Conservation (phyloP, 2,797 vertebrate genomes). For the Clarias pachynema region DNA sequence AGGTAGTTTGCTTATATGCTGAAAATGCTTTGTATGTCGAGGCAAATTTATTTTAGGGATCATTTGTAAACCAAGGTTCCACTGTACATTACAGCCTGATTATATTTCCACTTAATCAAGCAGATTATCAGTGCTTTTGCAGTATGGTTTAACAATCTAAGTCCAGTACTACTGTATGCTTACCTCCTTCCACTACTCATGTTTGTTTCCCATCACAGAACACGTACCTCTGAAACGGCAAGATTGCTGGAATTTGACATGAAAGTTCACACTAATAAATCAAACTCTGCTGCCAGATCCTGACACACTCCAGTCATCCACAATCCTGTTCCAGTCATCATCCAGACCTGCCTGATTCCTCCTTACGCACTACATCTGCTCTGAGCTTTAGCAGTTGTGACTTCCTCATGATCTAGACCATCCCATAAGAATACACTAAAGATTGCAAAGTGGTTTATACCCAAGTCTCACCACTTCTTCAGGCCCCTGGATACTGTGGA, state of each 20-base stretch:
- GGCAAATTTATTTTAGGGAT: too few relatives aligned
- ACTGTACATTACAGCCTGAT: not conserved
- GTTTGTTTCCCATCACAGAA: not conserved
- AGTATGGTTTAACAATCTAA: not conserved
- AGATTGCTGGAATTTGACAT: not conserved
- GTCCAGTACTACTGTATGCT: not conserved
- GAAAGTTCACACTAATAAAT: not conserved
- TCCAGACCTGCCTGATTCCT: constrained; percentile 3
- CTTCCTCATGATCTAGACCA: not conserved
- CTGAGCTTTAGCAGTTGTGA: not conserved
- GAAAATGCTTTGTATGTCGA: too few relatives aligned
- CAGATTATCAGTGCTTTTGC: not conserved
- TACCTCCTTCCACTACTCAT: not conserved
- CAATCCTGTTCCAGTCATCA: not conserved
- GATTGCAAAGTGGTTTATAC: not conserved
- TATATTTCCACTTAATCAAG: too few relatives aligned
- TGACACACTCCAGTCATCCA: not conserved
- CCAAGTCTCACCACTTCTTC: not conserved
- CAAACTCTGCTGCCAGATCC: not conserved
- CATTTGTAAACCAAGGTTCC: too few relatives aligned
- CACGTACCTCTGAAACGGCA: not conserved
- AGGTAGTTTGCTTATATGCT: too few relatives aligned
- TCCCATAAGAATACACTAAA: not conserved
- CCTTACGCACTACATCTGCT: not conserved
- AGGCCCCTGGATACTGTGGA: not conserved